A percentile compares a stretch with the other conserved stretches of the same genome.
Conservation (phyloP, 2,113 vertebrate species). For the Microtus pennsylvanicus region DNA sequence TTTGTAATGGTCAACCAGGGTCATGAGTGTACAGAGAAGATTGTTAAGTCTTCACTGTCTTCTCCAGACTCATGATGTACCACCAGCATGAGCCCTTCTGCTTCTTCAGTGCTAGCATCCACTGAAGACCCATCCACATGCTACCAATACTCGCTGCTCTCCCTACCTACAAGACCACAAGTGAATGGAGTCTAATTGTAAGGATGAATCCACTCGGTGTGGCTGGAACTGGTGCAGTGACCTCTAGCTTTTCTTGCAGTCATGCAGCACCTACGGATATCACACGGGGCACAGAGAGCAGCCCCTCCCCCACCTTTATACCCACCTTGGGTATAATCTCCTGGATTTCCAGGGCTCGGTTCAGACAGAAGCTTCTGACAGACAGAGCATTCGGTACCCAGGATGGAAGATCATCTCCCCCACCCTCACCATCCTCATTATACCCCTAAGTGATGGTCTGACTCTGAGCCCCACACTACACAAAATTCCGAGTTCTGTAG, state of each 20-base stretch:
- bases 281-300: neutral
- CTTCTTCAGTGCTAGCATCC: neutral
- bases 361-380: neutral
- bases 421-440: too few relatives aligned
- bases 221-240: neutral
- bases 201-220: neutral
- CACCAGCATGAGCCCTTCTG: rapidly evolving
- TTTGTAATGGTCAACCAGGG: neutral
- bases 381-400: conserved; percentile 1
- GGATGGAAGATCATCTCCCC: conserved; percentile 20
- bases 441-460: conserved; percentile 53
- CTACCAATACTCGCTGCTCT: neutral
- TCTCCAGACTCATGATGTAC: neutral
- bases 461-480: neutral
- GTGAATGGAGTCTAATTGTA: neutral
- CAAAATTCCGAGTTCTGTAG: rapidly evolving
- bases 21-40: neutral
- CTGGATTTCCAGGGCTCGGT: neutral
- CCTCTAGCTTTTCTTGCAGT: neutral
- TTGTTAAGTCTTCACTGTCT: rapidly evolving
- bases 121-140: neutral
- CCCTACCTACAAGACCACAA: neutral
- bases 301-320: neutral
- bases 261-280: rapidly evolving
- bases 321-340: neutral